phyloP scores from a whole-genome alignment of 2,888 invertebrate genomes.

The Melipona bicolor region DNA sequence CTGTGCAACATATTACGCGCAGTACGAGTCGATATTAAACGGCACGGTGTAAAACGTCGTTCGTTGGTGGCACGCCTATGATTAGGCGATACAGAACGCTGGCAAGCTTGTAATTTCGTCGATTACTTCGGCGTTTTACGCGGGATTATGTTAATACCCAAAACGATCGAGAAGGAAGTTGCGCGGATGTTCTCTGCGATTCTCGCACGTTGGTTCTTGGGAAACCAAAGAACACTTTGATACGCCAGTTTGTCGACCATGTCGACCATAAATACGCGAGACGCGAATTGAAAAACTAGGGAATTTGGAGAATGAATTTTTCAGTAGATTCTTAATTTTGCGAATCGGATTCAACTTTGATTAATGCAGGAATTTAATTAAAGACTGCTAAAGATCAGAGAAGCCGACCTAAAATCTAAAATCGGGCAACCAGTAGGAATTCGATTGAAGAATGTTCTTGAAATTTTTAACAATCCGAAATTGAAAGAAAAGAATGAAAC shows the following conservation, averaged over 20 bases:
- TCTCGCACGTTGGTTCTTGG: not conserved
- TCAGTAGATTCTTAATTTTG: no score
- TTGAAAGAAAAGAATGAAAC: no score
- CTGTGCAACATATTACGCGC: not conserved
- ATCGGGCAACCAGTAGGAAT: no score
- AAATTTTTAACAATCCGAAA: no score
- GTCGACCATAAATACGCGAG: not conserved
- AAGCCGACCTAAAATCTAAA: no score
- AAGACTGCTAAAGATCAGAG: no score
- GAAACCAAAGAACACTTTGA: not conserved
- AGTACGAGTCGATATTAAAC: not conserved
- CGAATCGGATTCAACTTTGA: no score
- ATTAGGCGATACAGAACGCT: constrained; percentile 4
- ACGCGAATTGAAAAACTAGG: not conserved
- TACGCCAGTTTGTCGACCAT: not conserved
- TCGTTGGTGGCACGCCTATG: not conserved
- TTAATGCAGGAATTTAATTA: no score
- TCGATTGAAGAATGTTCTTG: no score
- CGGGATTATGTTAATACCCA: not conserved
- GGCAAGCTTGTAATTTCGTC: not conserved
- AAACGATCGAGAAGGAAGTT: not conserved
- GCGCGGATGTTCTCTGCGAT: not conserved
- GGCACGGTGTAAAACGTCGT: not conserved
- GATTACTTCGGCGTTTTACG: not conserved
- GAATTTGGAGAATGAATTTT: no score